phyloP scores from a whole-genome alignment of 2,888 invertebrate genomes.

The Folsomia candida region DNA sequence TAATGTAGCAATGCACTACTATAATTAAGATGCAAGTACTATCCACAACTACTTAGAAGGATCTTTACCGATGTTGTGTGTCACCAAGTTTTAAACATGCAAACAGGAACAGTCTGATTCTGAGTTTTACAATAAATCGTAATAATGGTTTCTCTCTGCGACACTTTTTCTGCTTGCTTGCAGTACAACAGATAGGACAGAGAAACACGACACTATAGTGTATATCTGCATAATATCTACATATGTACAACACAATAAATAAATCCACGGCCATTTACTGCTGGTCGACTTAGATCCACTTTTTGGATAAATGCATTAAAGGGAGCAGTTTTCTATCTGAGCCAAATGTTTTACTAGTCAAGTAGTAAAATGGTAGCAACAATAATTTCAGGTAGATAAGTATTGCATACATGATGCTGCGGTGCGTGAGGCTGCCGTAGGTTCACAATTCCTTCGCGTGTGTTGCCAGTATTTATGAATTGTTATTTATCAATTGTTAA shows the following conservation, averaged over 20 bases:
- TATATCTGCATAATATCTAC: not conserved
- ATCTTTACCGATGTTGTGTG: not conserved
- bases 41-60: not conserved
- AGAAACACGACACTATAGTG: too few species aligned
- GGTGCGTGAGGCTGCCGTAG: too few species aligned
- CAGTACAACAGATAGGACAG: not conserved
- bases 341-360: not conserved
- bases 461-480: too few species aligned
- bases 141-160: not conserved
- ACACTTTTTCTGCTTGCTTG: not conserved
- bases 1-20: not conserved
- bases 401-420: not conserved
- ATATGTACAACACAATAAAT: not conserved
- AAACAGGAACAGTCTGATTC: not conserved
- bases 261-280: not conserved
- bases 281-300: not conserved
- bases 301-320: slow-evolving; percentile 13
- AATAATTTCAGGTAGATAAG: not conserved
- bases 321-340: slow-evolving; percentile 12
- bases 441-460: too few species aligned
- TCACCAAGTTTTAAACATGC: not conserved
- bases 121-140: not conserved
- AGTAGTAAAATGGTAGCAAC: not conserved
- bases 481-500: too few species aligned
- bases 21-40: not conserved